Percentiles rank a stretch among this genome's conserved stretches.
These are phyloP conservation scores for Antheraea yamamai DNA, from an alignment of 2,888 invertebrate genomes.

Conservation along the genomic window DNA sequence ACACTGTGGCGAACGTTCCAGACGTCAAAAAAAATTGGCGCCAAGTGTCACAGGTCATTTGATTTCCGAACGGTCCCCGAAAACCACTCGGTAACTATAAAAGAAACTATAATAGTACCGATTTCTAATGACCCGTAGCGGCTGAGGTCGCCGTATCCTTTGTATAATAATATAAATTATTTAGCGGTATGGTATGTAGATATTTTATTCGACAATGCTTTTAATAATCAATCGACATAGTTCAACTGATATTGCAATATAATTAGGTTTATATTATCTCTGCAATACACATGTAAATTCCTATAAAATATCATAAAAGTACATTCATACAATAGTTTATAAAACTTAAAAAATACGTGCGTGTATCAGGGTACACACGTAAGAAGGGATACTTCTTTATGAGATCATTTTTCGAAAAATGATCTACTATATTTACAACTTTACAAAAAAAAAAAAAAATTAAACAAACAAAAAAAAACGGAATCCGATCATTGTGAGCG, in stretches of 20 bases:
- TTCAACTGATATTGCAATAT: not conserved
- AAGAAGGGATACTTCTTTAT: no score
- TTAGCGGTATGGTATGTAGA: not conserved
- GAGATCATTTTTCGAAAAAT: no score
- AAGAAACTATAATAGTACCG: slow-evolving; percentile 22
- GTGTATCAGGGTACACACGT: no score
- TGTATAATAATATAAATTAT: slow-evolving; percentile 7
- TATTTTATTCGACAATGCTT: not conserved
- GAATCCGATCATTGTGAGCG: no score
- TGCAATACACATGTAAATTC: not conserved
- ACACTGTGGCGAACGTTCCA: not conserved
- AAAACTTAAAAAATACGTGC: no score
- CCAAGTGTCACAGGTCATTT: slow-evolving; percentile 70
- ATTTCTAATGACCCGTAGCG: slow-evolving; percentile 28
- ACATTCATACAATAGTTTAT: no score
- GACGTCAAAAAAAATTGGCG: slow-evolving; percentile 57
- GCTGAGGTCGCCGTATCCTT: slow-evolving; percentile 12
- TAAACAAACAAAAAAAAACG: no score
- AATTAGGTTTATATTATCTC: no score
- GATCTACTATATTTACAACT: no score
- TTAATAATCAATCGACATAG: not conserved
- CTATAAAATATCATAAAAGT: no score
- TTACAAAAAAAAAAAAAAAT: no score
- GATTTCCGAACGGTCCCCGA: slow-evolving; percentile 33
- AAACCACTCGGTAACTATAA: slow-evolving; percentile 14